These are phyloP conservation scores for Henicopernis longicauda DNA, from an alignment of 2,113 vertebrate species.

Conservation along the genomic window DNA sequence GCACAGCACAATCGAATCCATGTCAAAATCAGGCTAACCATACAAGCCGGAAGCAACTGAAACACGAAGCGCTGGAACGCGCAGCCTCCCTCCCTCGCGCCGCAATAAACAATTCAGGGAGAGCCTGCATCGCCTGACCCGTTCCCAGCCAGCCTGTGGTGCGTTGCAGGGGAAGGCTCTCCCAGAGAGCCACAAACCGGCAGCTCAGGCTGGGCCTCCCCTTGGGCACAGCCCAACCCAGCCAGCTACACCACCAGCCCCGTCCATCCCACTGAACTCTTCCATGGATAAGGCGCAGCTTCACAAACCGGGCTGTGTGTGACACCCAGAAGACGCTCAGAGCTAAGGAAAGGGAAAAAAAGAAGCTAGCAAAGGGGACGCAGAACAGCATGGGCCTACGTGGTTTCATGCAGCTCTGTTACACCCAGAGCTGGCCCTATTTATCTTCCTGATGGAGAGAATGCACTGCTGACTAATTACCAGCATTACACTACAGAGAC, in stretches of 20 bases:
- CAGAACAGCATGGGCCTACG: not conserved
- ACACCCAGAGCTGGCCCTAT: not conserved
- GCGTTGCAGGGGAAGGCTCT: not conserved
- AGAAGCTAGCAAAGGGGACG: not conserved
- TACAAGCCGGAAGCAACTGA: not conserved
- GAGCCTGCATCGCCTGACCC: rapidly evolving
- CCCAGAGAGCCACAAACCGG: not conserved
- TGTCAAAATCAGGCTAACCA: not conserved
- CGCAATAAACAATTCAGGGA: not conserved
- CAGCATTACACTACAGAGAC: not conserved
- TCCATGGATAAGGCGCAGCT: not conserved
- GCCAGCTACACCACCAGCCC: not conserved
- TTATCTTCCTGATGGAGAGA: not conserved
- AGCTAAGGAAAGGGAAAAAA: not conserved
- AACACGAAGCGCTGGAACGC: not conserved
- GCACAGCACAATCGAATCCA: not conserved
- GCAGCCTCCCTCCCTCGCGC: not conserved
- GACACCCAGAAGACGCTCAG: not conserved
- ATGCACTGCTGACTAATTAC: not conserved
- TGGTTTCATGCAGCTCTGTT: not conserved
- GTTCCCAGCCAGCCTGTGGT: rapidly evolving
- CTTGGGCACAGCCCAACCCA: not conserved
- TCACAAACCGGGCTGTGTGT: rapidly evolving
- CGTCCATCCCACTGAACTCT: not conserved
- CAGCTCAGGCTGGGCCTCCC: not conserved